A percentile compares a stretch with the other conserved stretches of the same genome.
Evolutionary conservation across 2,888 invertebrate genomes (phyloP).

Genomic region (Tachina lurida): DNA sequence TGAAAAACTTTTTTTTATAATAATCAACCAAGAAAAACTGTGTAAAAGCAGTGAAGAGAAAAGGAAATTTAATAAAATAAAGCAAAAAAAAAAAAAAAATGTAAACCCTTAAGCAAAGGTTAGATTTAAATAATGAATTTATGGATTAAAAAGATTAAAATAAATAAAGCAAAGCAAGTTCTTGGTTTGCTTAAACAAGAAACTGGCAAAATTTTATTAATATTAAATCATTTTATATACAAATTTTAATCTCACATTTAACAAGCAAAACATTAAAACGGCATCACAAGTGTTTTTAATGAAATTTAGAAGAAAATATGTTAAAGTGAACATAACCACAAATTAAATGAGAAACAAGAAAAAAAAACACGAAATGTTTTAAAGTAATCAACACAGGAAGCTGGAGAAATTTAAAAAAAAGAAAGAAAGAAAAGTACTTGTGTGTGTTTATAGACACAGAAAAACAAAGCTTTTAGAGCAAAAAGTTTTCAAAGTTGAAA

Average conservation of each 20-base stretch:
- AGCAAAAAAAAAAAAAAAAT: slow-evolving; percentile 19
- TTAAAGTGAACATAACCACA: slow-evolving; percentile 33
- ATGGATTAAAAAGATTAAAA: slow-evolving; percentile 56
- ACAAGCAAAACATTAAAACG: slow-evolving; percentile 32
- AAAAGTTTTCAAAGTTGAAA: slow-evolving; percentile 47
- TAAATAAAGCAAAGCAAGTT: neutral
- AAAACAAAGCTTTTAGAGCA: slow-evolving; percentile 20
- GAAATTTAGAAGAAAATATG: slow-evolving; percentile 42
- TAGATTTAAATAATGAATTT: slow-evolving; percentile 55
- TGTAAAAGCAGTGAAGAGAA: slow-evolving; percentile 23
- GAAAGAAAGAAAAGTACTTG: slow-evolving; percentile 20
- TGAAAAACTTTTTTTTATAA: slow-evolving; percentile 60
- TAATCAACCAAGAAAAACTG: slow-evolving; percentile 28
- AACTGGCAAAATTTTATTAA: slow-evolving; percentile 31
- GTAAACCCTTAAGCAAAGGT: slow-evolving; percentile 46
- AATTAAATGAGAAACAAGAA: slow-evolving; percentile 25
- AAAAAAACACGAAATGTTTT: slow-evolving; percentile 49
- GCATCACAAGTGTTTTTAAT: slow-evolving; percentile 44
- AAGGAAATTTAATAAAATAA: slow-evolving; percentile 44
- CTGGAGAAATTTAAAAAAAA: slow-evolving; percentile 31
- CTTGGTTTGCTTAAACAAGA: neutral
- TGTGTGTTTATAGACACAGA: slow-evolving; percentile 27
- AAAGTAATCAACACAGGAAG: slow-evolving; percentile 65
- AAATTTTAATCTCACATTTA: slow-evolving; percentile 5
- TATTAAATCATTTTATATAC: slow-evolving; percentile 14